A percentile compares a stretch with the other conserved stretches of the same genome.
Conservation (phyloP, 2,888 invertebrate species). For the Lithophane leautieri region DNA sequence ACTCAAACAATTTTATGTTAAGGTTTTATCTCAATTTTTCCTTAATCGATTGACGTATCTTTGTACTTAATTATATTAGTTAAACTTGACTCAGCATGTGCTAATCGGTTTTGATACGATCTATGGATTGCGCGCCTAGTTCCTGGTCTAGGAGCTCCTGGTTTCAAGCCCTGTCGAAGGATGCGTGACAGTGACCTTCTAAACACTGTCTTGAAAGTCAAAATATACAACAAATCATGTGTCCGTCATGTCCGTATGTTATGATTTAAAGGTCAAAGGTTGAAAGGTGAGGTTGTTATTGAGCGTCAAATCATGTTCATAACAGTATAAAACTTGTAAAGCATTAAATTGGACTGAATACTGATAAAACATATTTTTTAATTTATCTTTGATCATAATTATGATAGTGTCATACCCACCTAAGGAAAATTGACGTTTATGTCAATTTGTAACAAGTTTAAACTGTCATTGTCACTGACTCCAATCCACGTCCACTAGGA, state of each 20-base stretch:
- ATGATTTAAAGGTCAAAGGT: not conserved
- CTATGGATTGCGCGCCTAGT: not conserved
- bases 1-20: not conserved
- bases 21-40: not conserved
- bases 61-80: not conserved
- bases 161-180: not conserved
- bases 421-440: not conserved
- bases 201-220: not conserved
- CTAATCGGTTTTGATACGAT: not conserved
- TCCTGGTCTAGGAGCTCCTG: too few relatives aligned
- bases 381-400: too few relatives aligned
- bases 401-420: too few relatives aligned
- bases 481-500: too few relatives aligned
- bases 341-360: too few relatives aligned
- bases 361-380: too few relatives aligned
- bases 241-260: not conserved
- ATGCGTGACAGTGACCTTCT: not conserved
- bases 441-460: not conserved
- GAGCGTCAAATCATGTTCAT: not conserved
- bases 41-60: not conserved
- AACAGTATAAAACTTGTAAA: too few relatives aligned
- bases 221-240: not conserved
- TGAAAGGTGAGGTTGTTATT: too few relatives aligned
- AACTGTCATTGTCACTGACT: not conserved
- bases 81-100: not conserved